Conservation (phyloP, 2,113 vertebrate species). For the Excalfactoria chinensis region DNA sequence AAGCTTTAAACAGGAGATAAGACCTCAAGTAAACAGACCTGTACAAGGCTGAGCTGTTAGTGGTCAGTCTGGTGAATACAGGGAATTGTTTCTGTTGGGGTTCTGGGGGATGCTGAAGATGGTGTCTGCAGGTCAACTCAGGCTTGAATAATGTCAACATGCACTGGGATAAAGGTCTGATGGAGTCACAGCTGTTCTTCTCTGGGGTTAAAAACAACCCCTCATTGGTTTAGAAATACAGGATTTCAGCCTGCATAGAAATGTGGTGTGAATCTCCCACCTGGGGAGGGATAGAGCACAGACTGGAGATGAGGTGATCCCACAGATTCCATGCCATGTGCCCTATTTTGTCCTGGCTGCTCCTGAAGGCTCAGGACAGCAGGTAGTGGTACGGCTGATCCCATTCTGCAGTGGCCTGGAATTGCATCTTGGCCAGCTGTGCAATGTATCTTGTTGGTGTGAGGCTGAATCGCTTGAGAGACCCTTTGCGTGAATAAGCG, state of each 20-base stretch:
- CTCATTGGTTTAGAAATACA: neutral
- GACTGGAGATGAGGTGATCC: neutral
- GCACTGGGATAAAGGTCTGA: neutral
- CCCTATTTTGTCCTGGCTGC: neutral
- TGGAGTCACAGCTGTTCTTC: neutral
- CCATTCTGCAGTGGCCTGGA: neutral
- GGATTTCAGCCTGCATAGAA: neutral
- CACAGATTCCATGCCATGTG: neutral
- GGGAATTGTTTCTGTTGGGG: neutral
- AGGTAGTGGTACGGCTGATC: neutral
- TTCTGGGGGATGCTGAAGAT: neutral
- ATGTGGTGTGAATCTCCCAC: neutral
- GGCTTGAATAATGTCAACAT: neutral
- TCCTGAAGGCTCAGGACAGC: neutral
- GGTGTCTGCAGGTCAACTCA: neutral
- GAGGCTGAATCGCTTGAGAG: neutral
- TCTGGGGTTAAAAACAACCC: neutral
- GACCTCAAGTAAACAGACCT: neutral
- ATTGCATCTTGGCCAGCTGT: neutral
- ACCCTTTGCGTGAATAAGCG: neutral
- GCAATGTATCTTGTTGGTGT: neutral
- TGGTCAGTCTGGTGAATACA: neutral
- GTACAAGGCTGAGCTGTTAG: neutral
- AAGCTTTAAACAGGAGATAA: neutral
- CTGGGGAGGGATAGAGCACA: neutral